Evolutionary conservation across 2,797 vertebrate genomes (phyloP), one percentile per base, ranked within the genome.

Genomic region (Cossypha dichroa): DNA sequence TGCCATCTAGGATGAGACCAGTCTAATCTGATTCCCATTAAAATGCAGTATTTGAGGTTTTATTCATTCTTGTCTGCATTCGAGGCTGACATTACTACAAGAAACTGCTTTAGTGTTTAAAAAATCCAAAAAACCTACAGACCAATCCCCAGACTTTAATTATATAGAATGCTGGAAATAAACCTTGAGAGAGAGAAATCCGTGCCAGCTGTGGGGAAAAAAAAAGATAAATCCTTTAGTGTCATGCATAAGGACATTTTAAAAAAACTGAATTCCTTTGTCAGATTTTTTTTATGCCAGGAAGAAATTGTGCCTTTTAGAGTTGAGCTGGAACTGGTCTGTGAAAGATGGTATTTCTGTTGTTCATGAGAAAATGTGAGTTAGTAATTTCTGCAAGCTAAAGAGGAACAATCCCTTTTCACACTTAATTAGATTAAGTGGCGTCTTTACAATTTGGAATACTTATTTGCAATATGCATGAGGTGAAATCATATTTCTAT

Each of bases 11-110:
- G 88, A 95, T 93, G 94, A 97, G 81, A 95, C 46, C 70, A 77
- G 70, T 96, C 85, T 95, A 90, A 97, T 96, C 31, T 96, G 79
- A 95, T 97, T 97, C 82, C 74, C 56, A 96, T 95, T 96, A 94
- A 96, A 97, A 96, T 81, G 34, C 34, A 93, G 49, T 92, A 60
- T 95, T 96, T 90, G 83, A 81, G 82, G 38, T 96, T 85, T 97
- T 92, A 96, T 83, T 96, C 64, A 87, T 94, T 95, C 66, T 94
- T 96, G 48, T 62, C 68, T 88, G 43, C 46, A 66, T 81, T 85
- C 20, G 33, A 95, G 46, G 48, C 88, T 95, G 54, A 56, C 11
- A 38, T 85, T 96, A 17, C 26, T 62, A 69, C 26, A n/a, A 92
- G 54, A 68, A 97, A 64, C 75, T 49, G 29, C 40, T 69, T 93